Base-by-base conservation (phyloP, 2,888 invertebrate genomes). In the Ariolimax columbianus region DNA sequence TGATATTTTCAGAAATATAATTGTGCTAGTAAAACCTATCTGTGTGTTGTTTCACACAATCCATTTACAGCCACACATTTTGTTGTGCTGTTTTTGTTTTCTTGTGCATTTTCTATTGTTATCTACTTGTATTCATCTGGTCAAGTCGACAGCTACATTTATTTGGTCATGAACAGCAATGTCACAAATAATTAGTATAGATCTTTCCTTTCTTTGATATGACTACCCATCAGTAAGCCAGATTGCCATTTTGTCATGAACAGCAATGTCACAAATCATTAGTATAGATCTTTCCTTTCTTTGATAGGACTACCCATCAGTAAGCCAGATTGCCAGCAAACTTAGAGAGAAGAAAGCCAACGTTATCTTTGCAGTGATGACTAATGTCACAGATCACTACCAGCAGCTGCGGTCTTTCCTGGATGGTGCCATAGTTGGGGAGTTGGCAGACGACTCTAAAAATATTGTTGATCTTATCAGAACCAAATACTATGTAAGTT, bases 201-300 rank as follows among this genome's bases (percentile, higher is more conserved):
- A 47, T 77, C 33, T 82, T 81, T 75, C 7, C 59, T 82, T 73
- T 83, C 36, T 66, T 59, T 14, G 79, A 0, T 84, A 93, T 94
- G 99, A 99, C 94, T 99, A 99, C 93, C 99, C 99, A 0, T 98
- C 98, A 87, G 97, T 99, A 87, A 98, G 98, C 19, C 98, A 98
- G 94, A 93, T 95, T 47, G 95, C 95, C 96, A n/a, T n/a, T n/a
- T n/a, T n/a, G n/a, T n/a, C n/a, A n/a, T n/a, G n/a, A n/a, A n/a
- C n/a, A n/a, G n/a, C n/a, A n/a, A n/a, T n/a, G n/a, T n/a, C n/a
- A n/a, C n/a, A n/a, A 66, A 30, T 66, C 14, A 30, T 7, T 30
- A 66, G 7, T 66, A 38, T 40, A 73, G 6, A 47, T 77, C 33
- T 82, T 81, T 75, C 7, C 59, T 82, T 73, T 83, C 36, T 66